These are phyloP conservation scores for Budorcas taxicolor DNA, from an alignment of 2,113 vertebrate species.

Conservation along the genomic window DNA sequence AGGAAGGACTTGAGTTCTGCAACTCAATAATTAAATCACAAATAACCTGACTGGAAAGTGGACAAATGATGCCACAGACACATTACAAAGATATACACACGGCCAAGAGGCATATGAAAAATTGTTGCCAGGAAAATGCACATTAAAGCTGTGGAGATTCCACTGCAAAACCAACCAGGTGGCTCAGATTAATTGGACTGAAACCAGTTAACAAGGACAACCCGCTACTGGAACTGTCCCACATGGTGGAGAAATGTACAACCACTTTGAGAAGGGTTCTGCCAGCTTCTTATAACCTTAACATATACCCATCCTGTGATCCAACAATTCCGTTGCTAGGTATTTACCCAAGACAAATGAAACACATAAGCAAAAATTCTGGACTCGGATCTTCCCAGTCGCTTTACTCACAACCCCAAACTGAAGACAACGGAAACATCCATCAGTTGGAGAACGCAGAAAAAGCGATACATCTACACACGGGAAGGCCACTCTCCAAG, in stretches of 20 bases:
- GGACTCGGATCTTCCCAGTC: neutral
- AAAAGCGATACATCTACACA: accelerated
- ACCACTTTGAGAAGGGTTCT: neutral
- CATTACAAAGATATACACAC: neutral
- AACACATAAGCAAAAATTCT: neutral
- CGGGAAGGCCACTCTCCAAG: neutral
- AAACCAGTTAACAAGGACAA: neutral
- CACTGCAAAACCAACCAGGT: neutral
- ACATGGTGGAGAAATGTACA: neutral
- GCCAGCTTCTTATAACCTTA: neutral
- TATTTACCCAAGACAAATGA: neutral
- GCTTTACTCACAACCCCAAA: neutral
- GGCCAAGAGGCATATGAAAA: neutral
- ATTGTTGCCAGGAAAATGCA: neutral
- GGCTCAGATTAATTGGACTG: too few relatives aligned
- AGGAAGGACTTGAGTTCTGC: neutral
- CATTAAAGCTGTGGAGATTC: neutral
- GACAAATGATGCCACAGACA: neutral
- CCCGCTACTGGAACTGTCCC: too few relatives aligned
- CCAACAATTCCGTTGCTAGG: neutral
- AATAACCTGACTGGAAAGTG: neutral
- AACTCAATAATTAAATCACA: neutral
- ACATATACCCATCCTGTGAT: neutral
- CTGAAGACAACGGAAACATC: neutral
- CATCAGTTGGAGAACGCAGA: neutral